Conservation (phyloP, 2,797 vertebrate species). For the Chaunax sp. region DNA sequence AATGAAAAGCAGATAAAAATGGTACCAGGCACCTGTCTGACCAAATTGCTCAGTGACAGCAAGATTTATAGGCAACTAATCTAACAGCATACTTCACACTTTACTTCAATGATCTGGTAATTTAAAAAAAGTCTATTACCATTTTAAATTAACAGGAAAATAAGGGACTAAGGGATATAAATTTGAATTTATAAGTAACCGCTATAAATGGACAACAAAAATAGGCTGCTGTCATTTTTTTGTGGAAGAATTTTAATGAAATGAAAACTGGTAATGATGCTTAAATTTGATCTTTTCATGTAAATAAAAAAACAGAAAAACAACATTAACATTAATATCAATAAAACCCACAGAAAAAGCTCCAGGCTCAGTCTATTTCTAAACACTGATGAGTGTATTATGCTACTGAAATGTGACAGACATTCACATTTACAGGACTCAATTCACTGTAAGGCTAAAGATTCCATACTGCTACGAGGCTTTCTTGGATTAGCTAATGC, state of each 20-base stretch:
- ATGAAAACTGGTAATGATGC: background rate
- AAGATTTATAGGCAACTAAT: no score
- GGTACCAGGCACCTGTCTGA: no score
- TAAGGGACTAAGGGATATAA: no score
- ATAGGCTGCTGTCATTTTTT: background rate
- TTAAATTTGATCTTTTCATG: background rate
- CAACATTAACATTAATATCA: background rate
- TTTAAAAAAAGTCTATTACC: no score
- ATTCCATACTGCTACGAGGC: conserved; percentile 3
- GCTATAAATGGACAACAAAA: no score
- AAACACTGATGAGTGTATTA: conserved; percentile 1
- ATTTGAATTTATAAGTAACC: no score
- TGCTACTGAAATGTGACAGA: conserved; percentile 2
- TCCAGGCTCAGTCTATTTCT: conserved; percentile 10
- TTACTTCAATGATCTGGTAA: no score
- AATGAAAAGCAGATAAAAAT: no score
- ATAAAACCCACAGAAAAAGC: background rate
- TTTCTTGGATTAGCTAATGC: conserved; percentile 37
- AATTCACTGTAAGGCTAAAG: background rate
- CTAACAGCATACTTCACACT: no score
- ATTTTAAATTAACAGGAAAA: no score
- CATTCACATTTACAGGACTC: conserved; percentile 18
- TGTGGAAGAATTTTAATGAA: background rate
- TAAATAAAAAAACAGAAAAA: background rate
- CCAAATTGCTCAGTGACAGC: no score